phyloP scores from a whole-genome alignment of 2,113 vertebrate species.

The Psephotus haematonotus region DNA sequence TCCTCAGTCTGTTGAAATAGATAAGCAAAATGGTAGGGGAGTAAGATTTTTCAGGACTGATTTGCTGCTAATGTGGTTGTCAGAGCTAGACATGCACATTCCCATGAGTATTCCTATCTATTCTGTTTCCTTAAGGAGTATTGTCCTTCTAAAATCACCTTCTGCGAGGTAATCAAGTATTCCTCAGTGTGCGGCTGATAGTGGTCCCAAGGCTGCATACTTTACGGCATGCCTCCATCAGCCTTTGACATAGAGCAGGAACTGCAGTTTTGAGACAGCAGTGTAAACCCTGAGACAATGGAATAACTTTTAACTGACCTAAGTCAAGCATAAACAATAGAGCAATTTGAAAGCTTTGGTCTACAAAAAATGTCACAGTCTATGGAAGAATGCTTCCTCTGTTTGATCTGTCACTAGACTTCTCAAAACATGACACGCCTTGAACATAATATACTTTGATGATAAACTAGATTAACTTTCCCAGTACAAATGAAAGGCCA shows the following conservation, averaged over 20 bases:
- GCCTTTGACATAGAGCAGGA: conserved; percentile 35
- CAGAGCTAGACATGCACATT: background rate
- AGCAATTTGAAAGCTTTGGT: conserved; percentile 69
- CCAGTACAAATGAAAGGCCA: conserved; percentile 84
- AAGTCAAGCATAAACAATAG: conserved; percentile 75
- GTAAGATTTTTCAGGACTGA: conserved; percentile 6
- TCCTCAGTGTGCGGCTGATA: background rate
- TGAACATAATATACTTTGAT: conserved; percentile 84
- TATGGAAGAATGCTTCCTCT: conserved; percentile 74
- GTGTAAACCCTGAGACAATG: conserved; percentile 52
- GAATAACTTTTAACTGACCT: conserved; percentile 60
- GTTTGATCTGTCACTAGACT: conserved; percentile 80
- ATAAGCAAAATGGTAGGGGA: background rate
- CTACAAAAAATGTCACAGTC: conserved; percentile 74
- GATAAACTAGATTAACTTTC: conserved; percentile 88
- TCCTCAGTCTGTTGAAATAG: conserved; percentile 35
- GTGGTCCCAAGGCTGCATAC: background rate
- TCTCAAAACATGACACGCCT: conserved; percentile 82
- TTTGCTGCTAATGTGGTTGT: conserved; percentile 30
- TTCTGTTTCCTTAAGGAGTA: conserved; percentile 20
- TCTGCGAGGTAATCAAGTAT: background rate
- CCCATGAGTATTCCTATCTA: background rate
- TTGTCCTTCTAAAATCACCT: conserved; percentile 12
- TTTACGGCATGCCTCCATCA: background rate
- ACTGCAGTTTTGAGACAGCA: conserved; percentile 44